Base-by-base conservation (phyloP, 2,888 invertebrate species). In the Luperina testacea region DNA sequence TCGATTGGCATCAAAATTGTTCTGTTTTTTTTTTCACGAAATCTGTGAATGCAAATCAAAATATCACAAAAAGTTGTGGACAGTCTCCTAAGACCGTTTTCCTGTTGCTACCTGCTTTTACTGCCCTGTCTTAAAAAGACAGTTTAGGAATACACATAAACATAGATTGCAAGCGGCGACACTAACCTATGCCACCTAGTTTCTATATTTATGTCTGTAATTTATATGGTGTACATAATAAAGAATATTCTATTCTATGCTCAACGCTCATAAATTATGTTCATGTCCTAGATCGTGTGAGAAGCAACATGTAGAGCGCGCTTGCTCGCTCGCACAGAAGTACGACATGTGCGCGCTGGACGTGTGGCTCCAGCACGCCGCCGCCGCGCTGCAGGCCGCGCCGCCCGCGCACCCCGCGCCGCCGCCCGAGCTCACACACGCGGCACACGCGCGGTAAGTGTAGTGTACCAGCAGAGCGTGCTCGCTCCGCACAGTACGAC, bases 281-380 rank as follows among this genome's bases (percentile, higher is more conserved):
- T 59, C 2, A 8, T 38, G 15, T 42, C 8, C 0, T 87, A 96
- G 96, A 78, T 93, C 93, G 0, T 74, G 83, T 0, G 89, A 92
- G 2, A 84, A 87, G 61, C 88, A 90, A 72, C 93, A 93, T 83
- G 87, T 94, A 61, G 88, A 90, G 53, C 83, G 92, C 61, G 94
- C 95, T 7, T 85, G 91, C 45, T 76, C 91, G 1, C 91, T 96
- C 48, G 95, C 93, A 0, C 77, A 65, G 45, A 94, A 94, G 89
- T 94, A 96, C 91, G 83, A 81, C 0, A 24, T 94, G 88, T 92
- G 92, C 72, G 77, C 88, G 63, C 69, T 94, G 65, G 94, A 92
- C 69, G 94, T 95, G 92, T 96, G 96, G 96, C 92, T 96, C 85
- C 92, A 93, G 84, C 95, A 95, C 91, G 95, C 95, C 2, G 82